Evolutionary conservation across 1,140 invertebrate species (phyloP).

Genomic region (Periplaneta americana): DNA sequence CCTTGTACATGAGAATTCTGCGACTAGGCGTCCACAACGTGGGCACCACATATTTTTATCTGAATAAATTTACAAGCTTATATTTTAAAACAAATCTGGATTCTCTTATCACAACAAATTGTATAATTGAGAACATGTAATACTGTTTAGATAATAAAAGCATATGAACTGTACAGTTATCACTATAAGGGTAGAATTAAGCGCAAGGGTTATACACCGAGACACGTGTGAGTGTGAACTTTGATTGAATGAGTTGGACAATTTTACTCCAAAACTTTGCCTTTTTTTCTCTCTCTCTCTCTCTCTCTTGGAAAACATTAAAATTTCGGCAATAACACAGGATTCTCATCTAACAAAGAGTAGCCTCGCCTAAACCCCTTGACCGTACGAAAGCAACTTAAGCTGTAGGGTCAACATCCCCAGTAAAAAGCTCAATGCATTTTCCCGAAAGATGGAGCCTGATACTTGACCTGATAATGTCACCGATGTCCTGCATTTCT

Average conservation of each 20-base stretch:
- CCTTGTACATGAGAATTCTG: neutral
- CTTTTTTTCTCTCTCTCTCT: too few relatives aligned
- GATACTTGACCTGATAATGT: too few relatives aligned
- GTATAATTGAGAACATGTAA: neutral
- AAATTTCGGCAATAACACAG: neutral
- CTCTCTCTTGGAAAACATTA: neutral
- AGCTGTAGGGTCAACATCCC: neutral
- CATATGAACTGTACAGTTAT: neutral
- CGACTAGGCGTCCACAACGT: neutral
- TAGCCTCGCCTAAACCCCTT: neutral
- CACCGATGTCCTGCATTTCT: too few relatives aligned
- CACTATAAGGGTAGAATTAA: neutral
- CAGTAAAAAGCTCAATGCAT: too few relatives aligned
- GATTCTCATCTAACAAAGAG: neutral
- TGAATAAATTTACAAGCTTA: neutral
- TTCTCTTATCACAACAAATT: neutral
- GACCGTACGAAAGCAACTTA: neutral
- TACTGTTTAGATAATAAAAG: neutral
- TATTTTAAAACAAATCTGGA: neutral
- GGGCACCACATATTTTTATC: neutral
- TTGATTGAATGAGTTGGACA: too few relatives aligned
- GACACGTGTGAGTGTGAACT: too few relatives aligned
- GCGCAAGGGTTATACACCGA: neutral
- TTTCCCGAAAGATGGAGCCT: too few relatives aligned
- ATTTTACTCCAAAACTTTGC: neutral